Evolutionary conservation across 2,888 invertebrate species (phyloP), one percentile per base, ranked within the genome.

Genomic region (Ceratothoa steindachneri): DNA sequence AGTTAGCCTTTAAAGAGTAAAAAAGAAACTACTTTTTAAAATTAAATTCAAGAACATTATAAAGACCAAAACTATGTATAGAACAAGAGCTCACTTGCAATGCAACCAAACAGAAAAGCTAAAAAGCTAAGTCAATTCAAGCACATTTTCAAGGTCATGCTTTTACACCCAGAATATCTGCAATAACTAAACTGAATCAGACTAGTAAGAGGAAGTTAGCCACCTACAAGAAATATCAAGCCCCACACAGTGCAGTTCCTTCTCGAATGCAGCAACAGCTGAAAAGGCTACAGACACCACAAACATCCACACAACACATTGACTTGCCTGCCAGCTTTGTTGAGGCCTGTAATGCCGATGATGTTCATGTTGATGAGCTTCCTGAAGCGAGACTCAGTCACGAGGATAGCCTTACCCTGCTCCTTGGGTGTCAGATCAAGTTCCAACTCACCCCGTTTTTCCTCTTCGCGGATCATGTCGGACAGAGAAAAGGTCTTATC

Each of bases 321-420:
- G n/a, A n/a, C 72, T 72, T 66, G 74, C 79, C 79, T 76, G 67
- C 79, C 72, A 60, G 74, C 74, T 67, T 76, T 79, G 41, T 79
- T 79, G 28, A 79, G 71, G 1, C 79, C 79, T 55, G 72, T 65
- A 22, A 79, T 76, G 30, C 79, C 79, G 29, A 79, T 79, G 52
- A 79, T 79, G 64, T 79, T 79, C 79, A 79, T 79, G 64, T 79
- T 79, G 27, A 79, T 79, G 15, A 79, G 71, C 29, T 79, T 79
- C 51, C 79, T 72, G 30, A 79, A 79, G n/a, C 79, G 73, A 7
- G 74, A 72, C 31, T 79, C 79, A 4, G 79, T 72, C n/a, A 79
- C 76, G 9, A 79, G 66, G 19, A 79, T 27, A 5, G 76, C 76
- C 31, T 72, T 72, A 7, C 79, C 79, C 15, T 76, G 71, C 1